Conservation (phyloP, 2,113 vertebrate species). For the Calidris pugnax region DNA sequence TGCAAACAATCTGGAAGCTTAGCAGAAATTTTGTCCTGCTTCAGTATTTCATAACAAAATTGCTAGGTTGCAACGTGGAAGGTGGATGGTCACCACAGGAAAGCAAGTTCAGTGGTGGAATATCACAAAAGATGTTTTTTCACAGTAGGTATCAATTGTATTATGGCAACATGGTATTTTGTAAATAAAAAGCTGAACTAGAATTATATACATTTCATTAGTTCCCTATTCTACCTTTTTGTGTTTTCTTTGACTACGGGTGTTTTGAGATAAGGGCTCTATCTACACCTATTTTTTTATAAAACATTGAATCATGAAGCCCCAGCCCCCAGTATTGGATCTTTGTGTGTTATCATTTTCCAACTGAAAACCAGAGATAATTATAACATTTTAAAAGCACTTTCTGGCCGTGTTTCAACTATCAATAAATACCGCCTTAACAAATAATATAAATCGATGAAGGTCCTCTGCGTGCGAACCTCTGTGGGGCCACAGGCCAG, state of each 20-base stretch:
- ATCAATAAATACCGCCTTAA: not conserved
- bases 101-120: not conserved
- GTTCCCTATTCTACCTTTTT: not conserved
- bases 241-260: not conserved
- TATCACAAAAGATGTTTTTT: not conserved
- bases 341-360: not conserved
- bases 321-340: too few relatives aligned
- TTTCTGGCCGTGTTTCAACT: not conserved
- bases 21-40: not conserved
- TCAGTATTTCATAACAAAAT: not conserved
- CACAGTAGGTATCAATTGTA: not conserved
- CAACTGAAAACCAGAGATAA: not conserved
- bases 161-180: not conserved
- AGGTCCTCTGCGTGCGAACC: rapidly evolving
- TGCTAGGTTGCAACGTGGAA: not conserved
- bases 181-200: not conserved
- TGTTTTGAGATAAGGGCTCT: not conserved
- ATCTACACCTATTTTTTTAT: not conserved
- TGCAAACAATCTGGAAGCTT: not conserved
- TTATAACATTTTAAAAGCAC: not conserved
- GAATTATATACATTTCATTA: not conserved
- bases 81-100: not conserved
- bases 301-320: not conserved
- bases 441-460: not conserved
- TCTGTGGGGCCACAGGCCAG: not conserved